Base-by-base conservation (phyloP, 2,113 vertebrate genomes). In the Coreoperca whiteheadi region DNA sequence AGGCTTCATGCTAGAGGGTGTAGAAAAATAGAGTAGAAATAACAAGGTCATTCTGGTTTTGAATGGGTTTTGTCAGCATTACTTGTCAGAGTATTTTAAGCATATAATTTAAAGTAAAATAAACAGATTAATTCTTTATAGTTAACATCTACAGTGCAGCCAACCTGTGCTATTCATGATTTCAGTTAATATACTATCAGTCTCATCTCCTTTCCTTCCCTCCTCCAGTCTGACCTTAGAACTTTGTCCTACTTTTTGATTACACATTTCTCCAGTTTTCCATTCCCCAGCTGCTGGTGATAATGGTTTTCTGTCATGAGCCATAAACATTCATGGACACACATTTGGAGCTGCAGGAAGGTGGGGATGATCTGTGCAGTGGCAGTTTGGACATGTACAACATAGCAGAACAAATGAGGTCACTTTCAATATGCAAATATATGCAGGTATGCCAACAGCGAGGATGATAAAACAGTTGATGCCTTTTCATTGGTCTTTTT, bases 351-450 rank as follows among this genome's bases (percentile, higher is more conserved):
- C 64, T 10, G 8, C 65, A 50, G 68, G 51, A 68, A 79, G 73
- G 56, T 39, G 63, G 43, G 37, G n/a, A 77, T 81, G 67, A 68
- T 70, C 71, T 79, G 53, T 30, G 77, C 53, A 81, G n/a, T 43
- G 50, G 73, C 51, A 74, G 28, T 39, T 72, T 79, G 65, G 65
- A 69, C 53, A 59, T 82, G 59, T 78, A 69, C 54, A 79, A 72
- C 64, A 82, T 28, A 53, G 74, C 41, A 81, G 61, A 83, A 78
- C 57, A 83, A 87, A 92, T 57, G 50, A 81, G 51, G 82, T 37
- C 60, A 72, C 10, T 81, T 81, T 91, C 65, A 76, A 53, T 79
- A 89, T 93, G 89, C 64, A 91, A 92, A 92, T 86, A 54, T 83
- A 82, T 88, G 85, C 83, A 75, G 53, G 64, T 32, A 46, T 73